Percentiles rank a stretch among this genome's conserved stretches.
phyloP scores from a whole-genome alignment of 2,113 vertebrate genomes.

The Aythya baeri region DNA sequence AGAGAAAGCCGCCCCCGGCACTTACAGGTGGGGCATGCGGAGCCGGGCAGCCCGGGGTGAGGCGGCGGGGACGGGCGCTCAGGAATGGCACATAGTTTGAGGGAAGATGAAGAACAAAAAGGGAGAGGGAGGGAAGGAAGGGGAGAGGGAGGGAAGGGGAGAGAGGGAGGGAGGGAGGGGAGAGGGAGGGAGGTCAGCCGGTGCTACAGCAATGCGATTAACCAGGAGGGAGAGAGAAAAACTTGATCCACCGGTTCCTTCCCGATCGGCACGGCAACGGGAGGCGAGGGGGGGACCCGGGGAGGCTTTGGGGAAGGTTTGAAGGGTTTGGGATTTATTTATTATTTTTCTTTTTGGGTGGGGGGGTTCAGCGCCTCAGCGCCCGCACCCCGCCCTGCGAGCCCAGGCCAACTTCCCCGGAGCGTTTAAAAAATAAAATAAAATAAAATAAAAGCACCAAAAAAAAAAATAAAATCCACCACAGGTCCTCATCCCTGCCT shows the following conservation, averaged over 20 bases:
- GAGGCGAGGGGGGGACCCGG: not conserved
- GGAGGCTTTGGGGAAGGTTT: too few relatives aligned
- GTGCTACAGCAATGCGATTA: constrained; percentile 82
- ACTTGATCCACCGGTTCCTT: constrained; percentile 99
- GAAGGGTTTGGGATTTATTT: too few relatives aligned
- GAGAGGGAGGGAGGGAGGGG: not conserved
- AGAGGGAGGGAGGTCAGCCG: constrained; percentile 76
- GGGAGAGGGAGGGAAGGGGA: not conserved
- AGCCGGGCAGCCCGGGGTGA: constrained; percentile 74
- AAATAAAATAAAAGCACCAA: too few relatives aligned
- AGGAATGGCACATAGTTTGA: constrained; percentile 83
- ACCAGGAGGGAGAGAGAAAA: constrained; percentile 86
- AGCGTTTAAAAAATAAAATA: too few relatives aligned
- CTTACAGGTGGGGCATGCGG: constrained; percentile 80
- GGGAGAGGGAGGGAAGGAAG: not conserved
- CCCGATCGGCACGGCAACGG: constrained; percentile 79
- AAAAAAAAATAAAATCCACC: too few relatives aligned
- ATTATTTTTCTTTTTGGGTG: too few relatives aligned
- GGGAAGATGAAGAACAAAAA: constrained; percentile 72
- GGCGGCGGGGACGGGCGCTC: constrained; percentile 77
- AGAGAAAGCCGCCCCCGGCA: constrained; percentile 49
- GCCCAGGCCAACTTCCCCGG: constrained; percentile 66
- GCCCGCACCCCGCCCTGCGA: too few relatives aligned
- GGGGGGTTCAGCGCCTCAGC: too few relatives aligned
- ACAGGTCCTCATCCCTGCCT: too few relatives aligned